These are phyloP conservation scores for Microtus ochrogaster DNA, from an alignment of 2,113 vertebrate genomes.

Conservation along the genomic window DNA sequence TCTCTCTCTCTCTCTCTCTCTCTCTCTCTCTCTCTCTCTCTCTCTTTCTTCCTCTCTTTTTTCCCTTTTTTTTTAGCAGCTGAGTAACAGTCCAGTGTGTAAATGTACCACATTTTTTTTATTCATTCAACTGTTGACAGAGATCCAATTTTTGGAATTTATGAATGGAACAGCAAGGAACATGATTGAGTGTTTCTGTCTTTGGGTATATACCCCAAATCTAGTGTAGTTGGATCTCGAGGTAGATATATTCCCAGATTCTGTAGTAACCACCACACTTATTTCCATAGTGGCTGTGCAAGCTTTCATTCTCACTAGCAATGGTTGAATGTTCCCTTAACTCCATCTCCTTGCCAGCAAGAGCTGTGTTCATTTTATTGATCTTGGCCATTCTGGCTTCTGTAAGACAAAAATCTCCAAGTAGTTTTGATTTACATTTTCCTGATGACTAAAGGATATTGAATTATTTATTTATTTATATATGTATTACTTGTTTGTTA, in stretches of 20 bases:
- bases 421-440: not conserved
- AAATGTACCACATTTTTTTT: not conserved
- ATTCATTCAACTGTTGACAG: not conserved
- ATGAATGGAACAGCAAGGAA: no score
- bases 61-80: no score
- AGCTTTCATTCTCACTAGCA: not conserved
- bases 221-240: not conserved
- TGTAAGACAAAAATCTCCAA: not conserved
- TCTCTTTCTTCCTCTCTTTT: no score
- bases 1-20: not conserved
- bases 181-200: not conserved
- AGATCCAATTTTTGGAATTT: not conserved
- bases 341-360: not conserved
- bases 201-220: not conserved
- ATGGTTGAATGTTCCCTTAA: not conserved
- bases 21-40: no score
- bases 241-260: not conserved
- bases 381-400: not conserved
- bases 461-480: not conserved
- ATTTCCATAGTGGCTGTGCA: not conserved
- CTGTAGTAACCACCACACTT: not conserved
- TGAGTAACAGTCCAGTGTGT: not conserved
- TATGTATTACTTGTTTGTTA: not conserved
- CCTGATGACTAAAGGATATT: not conserved
- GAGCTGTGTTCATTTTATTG: not conserved